Evolutionary conservation across 2,888 invertebrate genomes (phyloP), one percentile per base, ranked within the genome.

Genomic region (Anticlea derivata): DNA sequence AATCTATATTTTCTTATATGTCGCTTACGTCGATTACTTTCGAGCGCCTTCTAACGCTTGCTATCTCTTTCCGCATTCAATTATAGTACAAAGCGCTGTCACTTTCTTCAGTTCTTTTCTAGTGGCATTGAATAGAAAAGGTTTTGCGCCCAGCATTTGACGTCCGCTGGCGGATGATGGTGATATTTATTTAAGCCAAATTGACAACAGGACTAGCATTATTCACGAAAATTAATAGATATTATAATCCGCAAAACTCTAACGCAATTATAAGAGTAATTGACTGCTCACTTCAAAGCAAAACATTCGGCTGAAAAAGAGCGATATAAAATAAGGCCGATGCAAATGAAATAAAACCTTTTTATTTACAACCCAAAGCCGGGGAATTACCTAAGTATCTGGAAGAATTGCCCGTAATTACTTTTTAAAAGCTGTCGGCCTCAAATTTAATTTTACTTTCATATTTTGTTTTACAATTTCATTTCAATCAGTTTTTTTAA

Each of bases 401-500:
- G 43, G 46, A 56, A 58, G 46, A 51, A 39, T 50, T 53, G 23
- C 8, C 38, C 20, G 45, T 51, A 54, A 59, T 51, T 54, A 55
- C 48, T 43, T 55, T 53, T 47, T 35, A 44, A 56, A 48, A 41
- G 53, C 53, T 43, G 29, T 48, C 41, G 24, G 17, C 35, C 30
- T 43, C 5, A 39, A 40, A 53, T 40, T 50, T 22, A 31, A 53
- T 51, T 50, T 35, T 45, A 23, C 8, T 30, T 35, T 30, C 17
- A 31, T 8, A 31, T 31, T 22, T 12, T 4, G 13, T 33, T 40
- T 41, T 11, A n/a, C 11, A 23, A n/a, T 13, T 13, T 5, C 5
- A 46, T 27, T 38, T 22, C 24, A 35, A 37, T 10, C 24, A 23
- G 8, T 17, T 45, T 31, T 43, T n/a, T n/a, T 6, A 29, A 10